These are phyloP conservation scores for Smutsia gigantea DNA, from an alignment of 2,797 vertebrate genomes.

Conservation along the genomic window DNA sequence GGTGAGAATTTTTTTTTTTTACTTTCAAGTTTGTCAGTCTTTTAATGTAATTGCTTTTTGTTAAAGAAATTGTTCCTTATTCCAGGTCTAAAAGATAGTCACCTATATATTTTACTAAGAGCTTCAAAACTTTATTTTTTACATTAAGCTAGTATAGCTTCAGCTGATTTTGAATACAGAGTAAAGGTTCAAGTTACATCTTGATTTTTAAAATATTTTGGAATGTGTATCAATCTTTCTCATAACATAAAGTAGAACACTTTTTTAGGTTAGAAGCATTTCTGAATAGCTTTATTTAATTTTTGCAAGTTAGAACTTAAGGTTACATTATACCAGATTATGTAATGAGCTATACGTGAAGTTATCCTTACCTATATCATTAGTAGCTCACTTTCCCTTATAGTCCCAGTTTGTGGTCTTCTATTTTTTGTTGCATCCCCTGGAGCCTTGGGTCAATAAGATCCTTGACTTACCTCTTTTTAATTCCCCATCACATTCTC, in stretches of 20 bases:
- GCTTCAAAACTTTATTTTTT: constrained; percentile 23
- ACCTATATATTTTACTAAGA: background rate
- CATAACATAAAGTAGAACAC: background rate
- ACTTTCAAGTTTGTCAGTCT: background rate
- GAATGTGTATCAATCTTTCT: background rate
- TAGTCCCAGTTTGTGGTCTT: background rate
- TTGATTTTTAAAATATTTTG: constrained; percentile 28
- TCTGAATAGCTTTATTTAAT: background rate
- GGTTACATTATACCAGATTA: background rate
- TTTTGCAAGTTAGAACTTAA: constrained; percentile 22
- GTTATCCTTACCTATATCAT: background rate
- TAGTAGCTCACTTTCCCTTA: background rate
- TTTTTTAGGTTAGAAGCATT: background rate
- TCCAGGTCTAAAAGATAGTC: background rate
- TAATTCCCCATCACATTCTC: background rate
- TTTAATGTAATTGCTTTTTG: constrained; percentile 22
- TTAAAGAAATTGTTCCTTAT: constrained; percentile 9
- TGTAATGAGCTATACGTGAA: background rate
- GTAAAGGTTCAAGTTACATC: background rate
- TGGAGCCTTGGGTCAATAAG: constrained; percentile 16
- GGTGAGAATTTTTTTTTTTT: background rate
- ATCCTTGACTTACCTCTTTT: background rate
- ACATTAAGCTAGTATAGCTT: background rate
- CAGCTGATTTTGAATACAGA: constrained; percentile 32
- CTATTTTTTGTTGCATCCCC: background rate